Evolutionary conservation across 2,888 invertebrate species (phyloP).

Genomic region (Brenthis daphne): DNA sequence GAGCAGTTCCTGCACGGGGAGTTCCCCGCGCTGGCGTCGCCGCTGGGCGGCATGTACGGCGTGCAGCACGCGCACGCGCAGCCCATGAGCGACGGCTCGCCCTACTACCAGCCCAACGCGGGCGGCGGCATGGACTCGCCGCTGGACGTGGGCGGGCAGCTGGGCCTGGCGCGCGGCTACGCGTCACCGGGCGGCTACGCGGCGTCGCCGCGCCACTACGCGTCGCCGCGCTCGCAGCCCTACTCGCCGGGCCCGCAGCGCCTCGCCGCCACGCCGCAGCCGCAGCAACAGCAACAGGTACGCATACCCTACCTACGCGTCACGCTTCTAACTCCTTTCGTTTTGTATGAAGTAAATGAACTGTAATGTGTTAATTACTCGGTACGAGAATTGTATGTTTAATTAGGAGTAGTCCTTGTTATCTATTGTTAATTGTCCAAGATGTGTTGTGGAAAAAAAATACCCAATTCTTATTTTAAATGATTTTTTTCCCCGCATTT

Average conservation of each 20-base stretch:
- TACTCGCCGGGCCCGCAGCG: slow-evolving; percentile 65
- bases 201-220: slow-evolving; percentile 69
- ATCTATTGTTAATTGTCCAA: no score
- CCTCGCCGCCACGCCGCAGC: slow-evolving; percentile 62
- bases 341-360: not conserved
- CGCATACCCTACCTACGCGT: not conserved
- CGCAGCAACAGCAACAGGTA: slow-evolving; percentile 56
- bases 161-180: slow-evolving; percentile 43
- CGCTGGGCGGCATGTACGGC: slow-evolving; percentile 54
- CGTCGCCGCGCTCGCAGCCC: slow-evolving; percentile 69
- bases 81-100: slow-evolving; percentile 51
- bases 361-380: no score
- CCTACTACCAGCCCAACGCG: slow-evolving; percentile 58
- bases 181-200: slow-evolving; percentile 43
- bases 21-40: slow-evolving; percentile 55
- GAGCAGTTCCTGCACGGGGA: slow-evolving; percentile 58
- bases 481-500: no score
- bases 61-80: slow-evolving; percentile 50
- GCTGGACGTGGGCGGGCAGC: slow-evolving; percentile 49
- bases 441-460: no score
- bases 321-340: slow-evolving; percentile 1
- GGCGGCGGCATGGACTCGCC: slow-evolving; percentile 54
- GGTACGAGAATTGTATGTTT: no score
- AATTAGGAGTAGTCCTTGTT: no score
- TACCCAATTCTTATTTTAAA: no score